A percentile compares a stretch with the other conserved stretches of the same genome.
Conservation (phyloP, 2,888 invertebrate genomes). For the Sepiola atlantica region DNA sequence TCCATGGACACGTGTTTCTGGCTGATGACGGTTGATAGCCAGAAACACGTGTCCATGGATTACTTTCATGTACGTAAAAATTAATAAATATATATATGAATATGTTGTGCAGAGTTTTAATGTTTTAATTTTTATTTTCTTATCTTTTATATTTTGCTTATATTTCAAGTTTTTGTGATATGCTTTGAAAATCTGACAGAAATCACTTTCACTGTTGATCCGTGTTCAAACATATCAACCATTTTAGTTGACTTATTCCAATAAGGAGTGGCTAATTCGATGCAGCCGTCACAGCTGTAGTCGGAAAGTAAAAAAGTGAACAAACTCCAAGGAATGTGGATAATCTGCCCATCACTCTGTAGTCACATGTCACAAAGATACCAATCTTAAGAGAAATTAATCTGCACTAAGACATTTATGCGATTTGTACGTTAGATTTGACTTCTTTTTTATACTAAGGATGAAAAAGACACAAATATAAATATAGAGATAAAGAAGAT, state of each 20-base stretch:
- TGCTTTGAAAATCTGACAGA: not conserved
- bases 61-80: too few relatives aligned
- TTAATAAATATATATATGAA: too few relatives aligned
- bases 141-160: not conserved
- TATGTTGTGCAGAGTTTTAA: not conserved
- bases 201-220: not conserved
- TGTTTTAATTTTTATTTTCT: too few relatives aligned
- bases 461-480: not conserved
- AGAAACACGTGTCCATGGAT: too few relatives aligned
- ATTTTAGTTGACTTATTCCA: not conserved
- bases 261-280: not conserved
- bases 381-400: not conserved
- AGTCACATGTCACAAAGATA: conserved; percentile 5
- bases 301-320: not conserved
- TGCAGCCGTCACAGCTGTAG: not conserved
- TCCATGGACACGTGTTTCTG: too few relatives aligned
- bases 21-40: too few relatives aligned
- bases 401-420: not conserved
- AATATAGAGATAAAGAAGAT: too few relatives aligned
- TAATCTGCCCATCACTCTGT: not conserved
- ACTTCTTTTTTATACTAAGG: not conserved
- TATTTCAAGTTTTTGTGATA: not conserved
- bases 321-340: not conserved
- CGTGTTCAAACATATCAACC: not conserved
- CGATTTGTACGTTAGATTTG: not conserved